A percentile compares a stretch with the other conserved stretches of the same genome.
Evolutionary conservation across 2,797 vertebrate species (phyloP).

Genomic region (Etheostoma nigrum): DNA sequence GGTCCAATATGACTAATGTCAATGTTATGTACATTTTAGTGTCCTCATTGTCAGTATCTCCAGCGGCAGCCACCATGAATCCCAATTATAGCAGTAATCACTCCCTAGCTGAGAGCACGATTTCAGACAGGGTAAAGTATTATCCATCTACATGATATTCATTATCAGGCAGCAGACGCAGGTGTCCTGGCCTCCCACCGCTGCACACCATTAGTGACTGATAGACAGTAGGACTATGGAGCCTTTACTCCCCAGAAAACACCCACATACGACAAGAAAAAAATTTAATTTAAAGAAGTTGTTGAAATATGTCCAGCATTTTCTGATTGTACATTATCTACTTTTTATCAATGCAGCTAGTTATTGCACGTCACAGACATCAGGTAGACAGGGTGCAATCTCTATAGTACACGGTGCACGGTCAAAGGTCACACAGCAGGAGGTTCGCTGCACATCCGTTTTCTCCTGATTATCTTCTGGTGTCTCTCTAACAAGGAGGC

Average conservation of each 20-base stretch:
- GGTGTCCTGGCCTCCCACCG: constrained; percentile 77
- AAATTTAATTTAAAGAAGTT: constrained; percentile 38
- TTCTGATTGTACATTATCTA: background rate
- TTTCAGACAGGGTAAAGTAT: constrained; percentile 71
- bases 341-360: constrained; percentile 20
- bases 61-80: constrained; percentile 61
- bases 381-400: background rate
- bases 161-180: constrained; percentile 80
- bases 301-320: constrained; percentile 20
- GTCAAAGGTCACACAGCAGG: constrained; percentile 71
- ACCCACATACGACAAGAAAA: constrained; percentile 6
- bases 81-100: constrained; percentile 78
- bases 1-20: constrained; percentile 59
- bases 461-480: constrained; percentile 68
- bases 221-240: constrained; percentile 65
- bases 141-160: constrained; percentile 85
- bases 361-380: constrained; percentile 17
- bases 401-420: constrained; percentile 16
- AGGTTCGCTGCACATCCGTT: constrained; percentile 62
- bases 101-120: constrained; percentile 67
- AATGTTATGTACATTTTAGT: constrained; percentile 69
- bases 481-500: constrained; percentile 74
- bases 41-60: constrained; percentile 60
- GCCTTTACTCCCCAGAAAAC: constrained; percentile 41
- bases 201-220: constrained; percentile 78